These are phyloP conservation scores for Ambastaia sidthimunki DNA, from an alignment of 2,797 vertebrate genomes.

Conservation along the genomic window DNA sequence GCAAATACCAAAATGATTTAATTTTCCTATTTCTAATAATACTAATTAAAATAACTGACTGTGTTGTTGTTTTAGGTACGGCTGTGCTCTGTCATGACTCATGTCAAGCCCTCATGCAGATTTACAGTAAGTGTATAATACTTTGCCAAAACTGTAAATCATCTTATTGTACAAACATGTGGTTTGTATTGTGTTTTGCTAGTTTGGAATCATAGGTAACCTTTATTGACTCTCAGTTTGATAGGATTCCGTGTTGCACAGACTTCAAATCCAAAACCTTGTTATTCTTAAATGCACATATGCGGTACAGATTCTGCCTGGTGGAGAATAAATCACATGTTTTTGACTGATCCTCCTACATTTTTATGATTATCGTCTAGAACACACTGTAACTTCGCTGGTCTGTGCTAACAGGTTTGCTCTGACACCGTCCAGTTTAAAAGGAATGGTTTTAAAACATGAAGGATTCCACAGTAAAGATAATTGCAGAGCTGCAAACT, in stretches of 20 bases:
- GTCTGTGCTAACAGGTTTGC: not conserved
- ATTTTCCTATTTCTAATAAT: too few relatives aligned
- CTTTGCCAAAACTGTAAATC: not conserved
- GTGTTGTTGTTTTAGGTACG: not conserved
- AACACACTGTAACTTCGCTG: not conserved
- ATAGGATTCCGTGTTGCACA: too few relatives aligned
- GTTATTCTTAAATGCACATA: not conserved
- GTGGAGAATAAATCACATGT: not conserved
- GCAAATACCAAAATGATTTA: too few relatives aligned
- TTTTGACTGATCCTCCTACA: not conserved
- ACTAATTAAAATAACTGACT: not conserved
- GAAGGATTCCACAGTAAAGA: not conserved
- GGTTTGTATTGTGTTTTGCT: not conserved
- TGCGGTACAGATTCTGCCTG: not conserved
- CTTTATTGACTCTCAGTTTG: too few relatives aligned
- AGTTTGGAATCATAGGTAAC: not conserved
- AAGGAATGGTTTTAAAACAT: not conserved
- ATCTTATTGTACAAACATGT: not conserved
- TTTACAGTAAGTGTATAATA: not conserved
- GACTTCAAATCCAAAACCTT: not conserved
- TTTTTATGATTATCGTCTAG: not conserved
- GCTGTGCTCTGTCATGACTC: not conserved
- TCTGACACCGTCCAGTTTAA: not conserved
- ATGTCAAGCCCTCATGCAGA: not conserved
- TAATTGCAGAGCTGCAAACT: not conserved